Conservation (phyloP, 2,797 vertebrate genomes). For the Tolypeutes matacus region DNA sequence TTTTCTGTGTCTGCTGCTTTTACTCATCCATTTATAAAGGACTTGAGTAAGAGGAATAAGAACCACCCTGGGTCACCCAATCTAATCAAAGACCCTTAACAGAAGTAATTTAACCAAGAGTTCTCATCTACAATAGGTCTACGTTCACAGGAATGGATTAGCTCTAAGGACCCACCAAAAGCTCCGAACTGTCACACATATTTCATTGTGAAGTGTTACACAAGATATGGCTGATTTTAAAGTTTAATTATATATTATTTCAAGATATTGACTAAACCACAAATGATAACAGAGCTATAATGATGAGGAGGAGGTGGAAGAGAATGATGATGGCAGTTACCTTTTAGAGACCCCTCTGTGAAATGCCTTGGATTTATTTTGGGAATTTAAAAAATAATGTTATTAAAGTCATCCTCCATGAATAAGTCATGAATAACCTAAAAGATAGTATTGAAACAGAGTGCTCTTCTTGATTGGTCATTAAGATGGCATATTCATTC, state of each 20-base stretch:
- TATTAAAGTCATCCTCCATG: not conserved
- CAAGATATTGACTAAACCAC: constrained; percentile 20
- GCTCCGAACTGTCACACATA: too few relatives aligned
- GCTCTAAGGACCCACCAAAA: too few relatives aligned
- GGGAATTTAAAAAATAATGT: not conserved
- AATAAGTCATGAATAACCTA: not conserved
- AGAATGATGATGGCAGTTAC: not conserved
- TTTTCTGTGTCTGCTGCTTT: too few relatives aligned
- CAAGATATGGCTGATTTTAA: not conserved
- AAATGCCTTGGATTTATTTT: constrained; percentile 47
- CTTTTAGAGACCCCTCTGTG: not conserved
- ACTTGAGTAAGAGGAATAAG: too few relatives aligned
- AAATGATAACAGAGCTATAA: not conserved
- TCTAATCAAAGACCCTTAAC: too few relatives aligned
- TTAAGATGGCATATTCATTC: not conserved
- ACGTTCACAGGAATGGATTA: too few relatives aligned
- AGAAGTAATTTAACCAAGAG: too few relatives aligned
- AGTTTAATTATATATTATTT: not conserved
- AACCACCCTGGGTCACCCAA: too few relatives aligned
- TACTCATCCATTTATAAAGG: too few relatives aligned
- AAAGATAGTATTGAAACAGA: not conserved
- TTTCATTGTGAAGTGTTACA: constrained; percentile 11
- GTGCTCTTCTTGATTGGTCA: not conserved
- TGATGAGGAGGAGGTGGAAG: not conserved
- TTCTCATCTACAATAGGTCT: too few relatives aligned